Evolutionary conservation across 92 coral and sea anemone genomes (phyloP).

Genomic region (Parazoanthus darwini): DNA sequence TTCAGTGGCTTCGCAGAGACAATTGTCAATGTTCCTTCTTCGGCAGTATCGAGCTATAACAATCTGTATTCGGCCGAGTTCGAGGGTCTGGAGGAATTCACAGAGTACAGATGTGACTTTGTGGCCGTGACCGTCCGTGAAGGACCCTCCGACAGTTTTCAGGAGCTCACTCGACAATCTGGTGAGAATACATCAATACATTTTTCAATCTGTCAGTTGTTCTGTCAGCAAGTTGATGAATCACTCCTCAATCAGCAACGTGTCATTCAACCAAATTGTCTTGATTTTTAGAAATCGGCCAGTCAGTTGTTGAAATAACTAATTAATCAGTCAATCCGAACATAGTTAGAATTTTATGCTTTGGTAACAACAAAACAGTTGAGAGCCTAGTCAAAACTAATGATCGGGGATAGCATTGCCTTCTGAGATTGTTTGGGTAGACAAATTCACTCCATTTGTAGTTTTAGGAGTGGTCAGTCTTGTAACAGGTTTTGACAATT

Average conservation of each 20-base stretch:
- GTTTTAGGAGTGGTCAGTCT: too few species aligned
- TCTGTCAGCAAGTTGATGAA: background rate
- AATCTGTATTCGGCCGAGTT: background rate
- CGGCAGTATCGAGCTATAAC: background rate
- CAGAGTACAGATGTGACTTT: background rate
- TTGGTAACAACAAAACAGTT: too few species aligned
- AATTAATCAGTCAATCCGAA: too few species aligned
- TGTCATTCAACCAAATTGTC: background rate
- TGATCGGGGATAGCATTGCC: too few species aligned
- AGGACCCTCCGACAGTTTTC: background rate
- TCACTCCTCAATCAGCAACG: background rate
- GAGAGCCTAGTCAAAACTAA: too few species aligned
- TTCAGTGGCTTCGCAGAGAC: background rate
- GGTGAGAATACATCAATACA: conserved; percentile 6
- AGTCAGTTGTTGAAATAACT: too few species aligned
- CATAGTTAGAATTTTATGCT: too few species aligned
- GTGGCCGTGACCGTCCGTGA: conserved; percentile 21
- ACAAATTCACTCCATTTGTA: too few species aligned
- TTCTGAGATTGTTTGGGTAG: too few species aligned
- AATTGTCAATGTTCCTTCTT: background rate
- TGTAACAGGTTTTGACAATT: background rate
- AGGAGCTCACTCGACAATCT: background rate
- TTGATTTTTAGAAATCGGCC: too few species aligned
- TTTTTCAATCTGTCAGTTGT: background rate
- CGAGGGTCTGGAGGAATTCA: conserved; percentile 25